Evolutionary conservation across 2,888 invertebrate species (phyloP), one percentile per base, ranked within the genome.

Genomic region (Trilocha varians): DNA sequence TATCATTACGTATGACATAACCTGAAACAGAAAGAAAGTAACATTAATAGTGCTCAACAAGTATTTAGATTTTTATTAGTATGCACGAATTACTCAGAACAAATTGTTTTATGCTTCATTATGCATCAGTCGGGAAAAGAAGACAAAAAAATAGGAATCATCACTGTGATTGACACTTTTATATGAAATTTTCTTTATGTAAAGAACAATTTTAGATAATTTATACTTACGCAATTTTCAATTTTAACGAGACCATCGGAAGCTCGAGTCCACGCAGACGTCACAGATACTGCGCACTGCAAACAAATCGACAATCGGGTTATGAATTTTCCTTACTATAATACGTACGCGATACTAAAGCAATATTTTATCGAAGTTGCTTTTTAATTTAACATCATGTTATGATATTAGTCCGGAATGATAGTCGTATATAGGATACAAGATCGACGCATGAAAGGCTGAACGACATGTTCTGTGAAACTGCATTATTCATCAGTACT

Each of bases 71-170:
- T 11, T 25, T 25, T 4, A 25, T 25, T 25, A 25, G 6, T 25
- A 9, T 25, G 6, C 25, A 2, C 6, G 11, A 25, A 18, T n/a
- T 11, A 25, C 44, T 50, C 47, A 47, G 46, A 46, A 43, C 45
- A 39, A 40, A 41, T 50, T 50, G 47, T 55, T 48, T 45, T 44
- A 43, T 53, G 53, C 71, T 56, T 63, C 72, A 74, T 59, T 69
- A 71, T 73, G 53, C 55, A 57, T 76, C 75, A 65, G 75, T 75
- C 79, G 82, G 80, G 82, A 83, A 82, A 83, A 83, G 82, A 82
- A 82, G 83, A 82, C 82, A 77, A 77, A 69, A 66, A 55, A 46
- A 55, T 25, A 42, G 45, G 43, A 65, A 59, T 74, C 71, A 72
- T 71, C 72, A 72, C 62, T 39, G 38, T 48, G 34, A 45, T 41